phyloP scores from a whole-genome alignment of 2,888 invertebrate genomes.

The Operophtera brumata region DNA sequence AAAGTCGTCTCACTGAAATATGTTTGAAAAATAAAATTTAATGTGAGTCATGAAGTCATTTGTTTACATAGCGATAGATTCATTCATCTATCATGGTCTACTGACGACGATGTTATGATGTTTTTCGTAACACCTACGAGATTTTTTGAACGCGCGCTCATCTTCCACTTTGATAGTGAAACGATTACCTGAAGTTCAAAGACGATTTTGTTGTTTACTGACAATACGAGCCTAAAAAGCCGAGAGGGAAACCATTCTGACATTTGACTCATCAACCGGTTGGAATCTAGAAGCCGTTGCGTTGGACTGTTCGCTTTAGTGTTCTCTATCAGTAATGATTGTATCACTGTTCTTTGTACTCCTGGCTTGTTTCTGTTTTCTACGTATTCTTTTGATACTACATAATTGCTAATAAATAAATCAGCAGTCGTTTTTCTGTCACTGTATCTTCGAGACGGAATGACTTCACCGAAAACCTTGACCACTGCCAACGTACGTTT shows the following conservation, averaged over 20 bases:
- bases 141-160: background rate
- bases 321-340: too few relatives aligned
- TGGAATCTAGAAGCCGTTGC: too few relatives aligned
- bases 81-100: slow-evolving; percentile 13
- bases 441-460: slow-evolving; percentile 1
- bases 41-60: slow-evolving; percentile 13
- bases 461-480: slow-evolving; percentile 9
- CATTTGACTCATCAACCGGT: too few relatives aligned
- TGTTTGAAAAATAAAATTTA: slow-evolving; percentile 8
- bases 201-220: too few relatives aligned
- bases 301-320: too few relatives aligned
- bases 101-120: background rate
- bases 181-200: too few relatives aligned
- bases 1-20: slow-evolving; percentile 14
- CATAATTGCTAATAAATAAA: background rate
- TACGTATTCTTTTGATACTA: background rate
- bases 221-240: too few relatives aligned
- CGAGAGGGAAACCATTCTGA: too few relatives aligned
- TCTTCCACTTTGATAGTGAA: too few relatives aligned
- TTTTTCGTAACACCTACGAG: background rate
- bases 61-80: slow-evolving; percentile 11
- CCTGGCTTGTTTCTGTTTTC: too few relatives aligned
- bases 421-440: slow-evolving; percentile 1
- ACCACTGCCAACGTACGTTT: background rate
- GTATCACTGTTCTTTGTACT: too few relatives aligned